These are phyloP conservation scores for Phrynocephalus vlangalii DNA, from an alignment of 2,797 vertebrate species.

Conservation along the genomic window DNA sequence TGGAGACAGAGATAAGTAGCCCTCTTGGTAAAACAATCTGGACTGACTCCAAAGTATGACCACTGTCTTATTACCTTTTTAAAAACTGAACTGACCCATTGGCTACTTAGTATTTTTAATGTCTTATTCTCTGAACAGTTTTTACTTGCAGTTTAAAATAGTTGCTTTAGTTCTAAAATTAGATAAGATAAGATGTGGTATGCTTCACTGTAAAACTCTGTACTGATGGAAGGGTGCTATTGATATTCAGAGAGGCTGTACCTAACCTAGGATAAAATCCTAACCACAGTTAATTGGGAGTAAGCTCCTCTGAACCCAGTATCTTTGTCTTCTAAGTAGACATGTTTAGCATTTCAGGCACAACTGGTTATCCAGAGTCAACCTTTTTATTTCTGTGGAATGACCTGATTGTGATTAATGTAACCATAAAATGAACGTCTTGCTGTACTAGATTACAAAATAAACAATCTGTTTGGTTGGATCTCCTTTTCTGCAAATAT, in stretches of 20 bases:
- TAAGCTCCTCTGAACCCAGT: not conserved
- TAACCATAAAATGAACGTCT: not conserved
- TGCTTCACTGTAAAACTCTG: conserved; percentile 34
- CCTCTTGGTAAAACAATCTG: not conserved
- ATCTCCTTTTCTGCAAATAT: conserved; percentile 28
- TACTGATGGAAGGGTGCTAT: conserved; percentile 69
- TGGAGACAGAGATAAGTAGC: not conserved
- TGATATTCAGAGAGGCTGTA: conserved; percentile 55
- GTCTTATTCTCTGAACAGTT: not conserved
- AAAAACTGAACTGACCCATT: conserved; percentile 25
- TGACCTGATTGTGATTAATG: not conserved
- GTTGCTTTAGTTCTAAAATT: not conserved
- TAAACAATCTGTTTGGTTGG: conserved; percentile 33
- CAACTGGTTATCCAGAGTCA: conserved; percentile 39
- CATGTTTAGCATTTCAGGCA: not conserved
- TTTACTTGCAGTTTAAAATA: not conserved
- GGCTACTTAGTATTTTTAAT: conserved; percentile 25
- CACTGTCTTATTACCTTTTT: conserved; percentile 19
- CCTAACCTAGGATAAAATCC: conserved; percentile 2
- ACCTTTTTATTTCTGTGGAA: not conserved
- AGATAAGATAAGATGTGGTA: conserved; percentile 21
- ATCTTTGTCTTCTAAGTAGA: not conserved
- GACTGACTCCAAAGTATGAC: not conserved
- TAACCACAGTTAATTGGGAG: not conserved
- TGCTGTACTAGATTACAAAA: conserved; percentile 18